Evolutionary conservation across 2,113 vertebrate genomes (phyloP), one percentile per base, ranked within the genome.

Genomic region (Setophaga petechia): DNA sequence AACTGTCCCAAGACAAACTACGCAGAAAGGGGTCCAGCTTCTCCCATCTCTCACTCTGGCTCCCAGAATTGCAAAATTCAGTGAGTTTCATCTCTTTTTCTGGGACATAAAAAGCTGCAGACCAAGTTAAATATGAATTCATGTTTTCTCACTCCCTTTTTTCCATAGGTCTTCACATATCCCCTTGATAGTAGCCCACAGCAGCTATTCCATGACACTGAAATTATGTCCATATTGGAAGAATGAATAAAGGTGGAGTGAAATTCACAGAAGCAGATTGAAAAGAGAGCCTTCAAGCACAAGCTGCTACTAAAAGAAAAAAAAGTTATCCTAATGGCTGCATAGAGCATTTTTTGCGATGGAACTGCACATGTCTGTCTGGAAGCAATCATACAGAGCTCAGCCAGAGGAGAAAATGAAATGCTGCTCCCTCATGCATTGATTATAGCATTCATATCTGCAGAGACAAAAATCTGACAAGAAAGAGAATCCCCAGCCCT

Each of bases 271-370:
- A 66, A 88, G 24, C 28, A 90, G 87, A 95, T 3, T 85, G 85
- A 90, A 81, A 77, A 89, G 37, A 41, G 30, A 91, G 49, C 79
- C 87, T 84, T 85, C 86, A 91, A 94, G 90, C 72, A 95, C 74
- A 75, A 93, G 37, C 35, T 62, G 30, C 79, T 92, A 63, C 77
- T 92, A 54, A 82, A 79, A 55, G 43, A 62, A 43, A 37, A 51
- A 43, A 24, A 72, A 72, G 16, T 65, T 73, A 44, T 28, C 68
- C 74, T 95, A 95, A 96, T 87, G 59, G 55, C 33, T 89, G 80
- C 79, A 90, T 22, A 44, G 69, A 94, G 46, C 28, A 68, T 76
- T 93, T 93, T 80, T 87, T 85, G 67, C 41, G 75, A 47, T 71
- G 84, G 59, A 89, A 35, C 55, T 82, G 78, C 12, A 18, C 68